phyloP scores from a whole-genome alignment of 2,797 vertebrate species.

The Potorous gilbertii region DNA sequence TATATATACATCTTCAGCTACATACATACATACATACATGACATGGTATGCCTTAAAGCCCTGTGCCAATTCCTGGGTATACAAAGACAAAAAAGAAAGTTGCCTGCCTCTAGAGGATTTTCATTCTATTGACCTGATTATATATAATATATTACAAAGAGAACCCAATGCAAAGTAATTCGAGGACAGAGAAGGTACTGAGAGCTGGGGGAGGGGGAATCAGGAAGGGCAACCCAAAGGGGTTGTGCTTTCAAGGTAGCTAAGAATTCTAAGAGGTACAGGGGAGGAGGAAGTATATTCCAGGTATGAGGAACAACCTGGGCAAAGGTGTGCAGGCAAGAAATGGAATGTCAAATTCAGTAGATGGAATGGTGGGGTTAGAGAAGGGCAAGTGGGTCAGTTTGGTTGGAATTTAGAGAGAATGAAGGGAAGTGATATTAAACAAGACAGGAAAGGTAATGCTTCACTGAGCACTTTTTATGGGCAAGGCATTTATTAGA shows the following conservation, averaged over 20 bases:
- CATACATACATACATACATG: too few relatives aligned
- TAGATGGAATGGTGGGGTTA: background rate
- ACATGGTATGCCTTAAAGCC: too few relatives aligned
- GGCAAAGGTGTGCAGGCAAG: background rate
- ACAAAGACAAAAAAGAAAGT: background rate
- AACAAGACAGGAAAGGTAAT: background rate
- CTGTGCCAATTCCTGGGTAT: background rate
- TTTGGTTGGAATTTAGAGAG: background rate
- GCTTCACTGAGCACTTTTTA: background rate
- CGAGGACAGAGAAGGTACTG: background rate
- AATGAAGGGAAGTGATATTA: background rate
- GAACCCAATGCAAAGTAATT: background rate
- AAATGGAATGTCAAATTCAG: background rate
- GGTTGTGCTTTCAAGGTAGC: background rate
- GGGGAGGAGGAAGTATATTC: background rate
- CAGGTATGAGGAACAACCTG: background rate
- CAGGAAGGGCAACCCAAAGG: background rate
- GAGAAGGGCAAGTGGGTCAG: background rate
- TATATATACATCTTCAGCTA: too few relatives aligned
- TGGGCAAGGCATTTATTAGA: background rate
- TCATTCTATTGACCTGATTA: background rate
- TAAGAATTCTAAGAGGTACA: background rate
- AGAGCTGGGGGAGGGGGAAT: background rate
- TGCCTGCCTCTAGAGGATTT: background rate
- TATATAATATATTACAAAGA: background rate